Base-by-base conservation (phyloP, 1,140 invertebrate species). In the Ectropis grisescens region DNA sequence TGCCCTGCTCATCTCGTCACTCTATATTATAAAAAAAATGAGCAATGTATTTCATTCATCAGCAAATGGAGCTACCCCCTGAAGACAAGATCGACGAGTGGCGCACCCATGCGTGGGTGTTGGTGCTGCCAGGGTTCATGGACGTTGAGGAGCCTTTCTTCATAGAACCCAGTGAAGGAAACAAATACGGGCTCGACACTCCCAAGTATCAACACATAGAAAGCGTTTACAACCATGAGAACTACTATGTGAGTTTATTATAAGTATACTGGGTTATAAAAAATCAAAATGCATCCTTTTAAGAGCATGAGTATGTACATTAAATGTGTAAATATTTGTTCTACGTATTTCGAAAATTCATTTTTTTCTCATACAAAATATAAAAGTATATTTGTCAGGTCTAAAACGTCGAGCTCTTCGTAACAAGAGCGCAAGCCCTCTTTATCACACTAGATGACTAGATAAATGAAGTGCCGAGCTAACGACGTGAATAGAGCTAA, bases 91-190 rank as follows among this genome's bases (percentile, higher is more conserved):
- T 93, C 34, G 87, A 88, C 54, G 91, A 91, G 10, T 84, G 87
- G 47, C 84, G 94, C 19, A 84, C 93, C 2, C 95, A 97, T 72
- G 88, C 90, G 1, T 97, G 95, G 95, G 89, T 96, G 0, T 43
- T 93, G 1, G 68, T 92, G 14, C 56, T 89, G 27, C 86, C 87
- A 15, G 88, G 84, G 12, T 85, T 80, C 61, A 58, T 69, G 53
- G 88, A 88, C 27, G 72, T 91, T 1, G 62, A 72, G 7, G 82
- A 88, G 37, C 85, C 88, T 0, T 87, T 92, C 65, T 97, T 96
- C 56, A 89, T 97, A 19, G 95, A 97, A 56, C 88, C 94, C 0
- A 87, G 89, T 8, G 91, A 91, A 0, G 94, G 94, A 0, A 69
- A 84, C 2, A 65, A 83, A 0, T 85, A 88, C 40, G 75, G 87